Conservation (phyloP, 92 coral and sea anemone species). For the Scolanthus callimorphus region DNA sequence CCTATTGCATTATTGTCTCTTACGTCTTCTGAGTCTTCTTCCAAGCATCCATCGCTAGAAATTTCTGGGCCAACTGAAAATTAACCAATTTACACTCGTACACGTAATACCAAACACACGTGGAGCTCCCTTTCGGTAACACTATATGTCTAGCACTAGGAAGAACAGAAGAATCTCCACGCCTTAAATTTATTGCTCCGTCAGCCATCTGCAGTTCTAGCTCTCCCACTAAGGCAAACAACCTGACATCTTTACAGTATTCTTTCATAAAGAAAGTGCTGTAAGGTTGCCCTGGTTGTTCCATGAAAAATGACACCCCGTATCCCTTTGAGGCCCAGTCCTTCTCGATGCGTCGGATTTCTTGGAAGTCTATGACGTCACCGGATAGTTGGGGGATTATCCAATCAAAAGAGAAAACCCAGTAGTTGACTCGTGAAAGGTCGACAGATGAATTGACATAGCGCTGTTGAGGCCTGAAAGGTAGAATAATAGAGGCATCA, state of each 20-base stretch:
- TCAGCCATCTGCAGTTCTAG: slow-evolving; percentile 7
- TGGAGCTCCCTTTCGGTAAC: slow-evolving; percentile 13
- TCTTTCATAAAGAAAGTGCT: slow-evolving; percentile 13
- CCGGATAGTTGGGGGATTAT: slow-evolving; percentile 45
- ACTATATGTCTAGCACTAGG: slow-evolving; percentile 37
- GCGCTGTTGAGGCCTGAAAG: slow-evolving; percentile 39
- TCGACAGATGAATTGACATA: slow-evolving; percentile 27
- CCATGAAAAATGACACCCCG: slow-evolving; percentile 35
- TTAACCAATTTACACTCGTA: slow-evolving; percentile 27
- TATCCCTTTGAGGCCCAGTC: slow-evolving; percentile 10
- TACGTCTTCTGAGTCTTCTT: slow-evolving; percentile 12
- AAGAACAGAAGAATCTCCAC: slow-evolving; percentile 21
- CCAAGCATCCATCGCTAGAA: slow-evolving; percentile 21
- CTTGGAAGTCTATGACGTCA: slow-evolving; percentile 29
- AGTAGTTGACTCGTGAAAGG: slow-evolving; percentile 28
- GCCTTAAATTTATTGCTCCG: slow-evolving; percentile 2
- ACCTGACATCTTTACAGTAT: slow-evolving; percentile 14
- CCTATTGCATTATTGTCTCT: too few relatives aligned
- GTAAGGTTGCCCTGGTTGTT: slow-evolving; percentile 23
- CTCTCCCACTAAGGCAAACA: slow-evolving; percentile 7
- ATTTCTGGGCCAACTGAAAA: slow-evolving; percentile 34
- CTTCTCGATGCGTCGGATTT: slow-evolving; percentile 3
- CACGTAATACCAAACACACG: slow-evolving; percentile 51
- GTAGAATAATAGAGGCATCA: too few relatives aligned
- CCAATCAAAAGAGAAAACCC: slow-evolving; percentile 42